Evolutionary conservation across 2,797 vertebrate species (phyloP).

Genomic region (Dallia pectoralis): DNA sequence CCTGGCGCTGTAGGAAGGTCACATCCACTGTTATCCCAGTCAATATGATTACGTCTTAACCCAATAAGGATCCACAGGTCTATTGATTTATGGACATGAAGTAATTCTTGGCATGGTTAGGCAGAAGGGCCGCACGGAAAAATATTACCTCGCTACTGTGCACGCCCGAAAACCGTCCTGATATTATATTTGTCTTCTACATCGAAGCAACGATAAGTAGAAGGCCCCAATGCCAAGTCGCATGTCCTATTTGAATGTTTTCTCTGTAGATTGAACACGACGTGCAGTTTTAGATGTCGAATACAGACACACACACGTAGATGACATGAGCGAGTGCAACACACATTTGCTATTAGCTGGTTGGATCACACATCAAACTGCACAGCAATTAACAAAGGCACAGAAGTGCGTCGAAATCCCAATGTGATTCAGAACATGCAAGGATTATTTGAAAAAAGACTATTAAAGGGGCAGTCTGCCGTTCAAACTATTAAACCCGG

Average conservation of each 20-base stretch:
- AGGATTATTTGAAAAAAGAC: conserved; percentile 13
- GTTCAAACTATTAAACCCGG: neutral
- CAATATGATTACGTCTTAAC: conserved; percentile 76
- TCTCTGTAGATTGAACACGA: neutral
- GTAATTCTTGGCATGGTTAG: conserved; percentile 71
- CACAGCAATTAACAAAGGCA: neutral
- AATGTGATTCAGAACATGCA: conserved; percentile 53
- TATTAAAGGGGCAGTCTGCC: conserved; percentile 5
- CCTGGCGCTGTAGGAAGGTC: conserved; percentile 31
- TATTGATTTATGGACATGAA: conserved; percentile 70
- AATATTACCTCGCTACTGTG: conserved; percentile 39
- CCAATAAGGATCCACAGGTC: conserved; percentile 69
- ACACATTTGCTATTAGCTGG: neutral
- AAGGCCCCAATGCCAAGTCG: neutral
- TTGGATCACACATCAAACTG: neutral
- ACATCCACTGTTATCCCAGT: conserved; percentile 66
- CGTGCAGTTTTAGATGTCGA: conserved; percentile 9
- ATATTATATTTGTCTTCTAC: neutral
- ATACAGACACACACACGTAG: neutral
- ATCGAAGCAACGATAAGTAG: neutral
- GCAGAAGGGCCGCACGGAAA: conserved; percentile 27
- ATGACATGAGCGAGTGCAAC: neutral
- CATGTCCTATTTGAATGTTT: neutral
- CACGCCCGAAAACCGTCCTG: neutral
- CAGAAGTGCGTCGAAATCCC: conserved; percentile 9